Evolutionary conservation across 2,113 vertebrate species (phyloP).

Genomic region (Nematolebias whitei): DNA sequence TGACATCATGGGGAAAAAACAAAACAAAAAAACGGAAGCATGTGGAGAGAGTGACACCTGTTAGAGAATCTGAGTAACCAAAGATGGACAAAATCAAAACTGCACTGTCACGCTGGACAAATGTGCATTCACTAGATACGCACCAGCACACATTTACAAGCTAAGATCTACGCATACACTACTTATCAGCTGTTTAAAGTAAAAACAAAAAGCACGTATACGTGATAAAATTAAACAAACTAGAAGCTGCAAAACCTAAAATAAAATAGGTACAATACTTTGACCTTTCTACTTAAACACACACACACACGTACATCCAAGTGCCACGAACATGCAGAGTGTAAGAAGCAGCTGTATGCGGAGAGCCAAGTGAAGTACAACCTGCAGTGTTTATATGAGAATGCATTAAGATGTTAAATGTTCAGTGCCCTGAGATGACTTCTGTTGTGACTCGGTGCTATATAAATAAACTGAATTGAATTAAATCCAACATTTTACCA

Average conservation of each 20-base stretch:
- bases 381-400: constrained; percentile 40
- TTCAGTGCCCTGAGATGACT: too few species aligned
- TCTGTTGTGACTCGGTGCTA: too few species aligned
- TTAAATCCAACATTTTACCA: constrained; percentile 29
- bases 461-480: too few species aligned
- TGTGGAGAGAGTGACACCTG: constrained; percentile 90
- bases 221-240: too few species aligned
- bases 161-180: constrained; percentile 18
- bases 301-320: constrained; percentile 42
- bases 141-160: constrained; percentile 16
- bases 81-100: constrained; percentile 48
- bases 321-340: constrained; percentile 66
- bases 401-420: constrained; percentile 10
- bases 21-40: constrained; percentile 73
- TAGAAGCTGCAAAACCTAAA: not conserved
- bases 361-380: constrained; percentile 53
- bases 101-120: constrained; percentile 16
- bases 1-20: constrained; percentile 83
- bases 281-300: constrained; percentile 2
- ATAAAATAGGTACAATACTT: not conserved
- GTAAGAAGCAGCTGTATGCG: constrained; percentile 61
- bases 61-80: constrained; percentile 84
- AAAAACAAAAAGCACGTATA: too few species aligned
- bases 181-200: too few species aligned
- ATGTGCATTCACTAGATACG: constrained; percentile 25